A percentile compares a stretch with the other conserved stretches of the same genome.
Conservation (phyloP, 2,888 invertebrate species). For the Thymelicus sylvestris region DNA sequence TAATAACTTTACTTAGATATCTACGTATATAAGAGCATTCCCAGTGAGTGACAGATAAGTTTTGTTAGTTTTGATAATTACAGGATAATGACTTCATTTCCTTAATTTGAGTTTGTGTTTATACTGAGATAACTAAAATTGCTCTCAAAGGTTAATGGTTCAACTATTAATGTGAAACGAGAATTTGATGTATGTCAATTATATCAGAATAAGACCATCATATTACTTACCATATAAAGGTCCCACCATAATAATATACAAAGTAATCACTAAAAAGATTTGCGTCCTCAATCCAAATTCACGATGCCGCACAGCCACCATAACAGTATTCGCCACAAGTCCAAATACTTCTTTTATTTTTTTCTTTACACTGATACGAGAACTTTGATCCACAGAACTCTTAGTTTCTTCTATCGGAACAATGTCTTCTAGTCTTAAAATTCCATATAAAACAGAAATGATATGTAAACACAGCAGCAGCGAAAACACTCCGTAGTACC, state of each 20-base stretch:
- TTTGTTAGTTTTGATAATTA: slow-evolving; percentile 33
- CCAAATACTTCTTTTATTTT: slow-evolving; percentile 61
- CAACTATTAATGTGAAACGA: background rate
- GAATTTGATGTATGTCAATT: background rate
- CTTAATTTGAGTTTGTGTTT: slow-evolving; percentile 25
- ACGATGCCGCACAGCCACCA: slow-evolving; percentile 69
- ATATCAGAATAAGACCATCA: background rate
- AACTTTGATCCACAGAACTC: slow-evolving; percentile 43
- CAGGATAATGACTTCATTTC: slow-evolving; percentile 24
- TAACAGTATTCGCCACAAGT: slow-evolving; percentile 70
- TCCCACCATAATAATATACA: slow-evolving; percentile 78
- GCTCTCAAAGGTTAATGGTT: background rate
- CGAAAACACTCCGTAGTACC: slow-evolving; percentile 78
- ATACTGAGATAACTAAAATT: slow-evolving; percentile 1
- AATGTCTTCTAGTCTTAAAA: slow-evolving; percentile 71
- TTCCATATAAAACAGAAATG: slow-evolving; percentile 67
- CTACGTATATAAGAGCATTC: slow-evolving; percentile 6
- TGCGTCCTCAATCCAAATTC: slow-evolving; percentile 63
- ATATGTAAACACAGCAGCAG: slow-evolving; percentile 64
- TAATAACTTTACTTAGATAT: slow-evolving; percentile 23
- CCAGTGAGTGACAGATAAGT: slow-evolving; percentile 21
- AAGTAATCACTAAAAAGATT: slow-evolving; percentile 67
- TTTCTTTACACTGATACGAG: slow-evolving; percentile 49
- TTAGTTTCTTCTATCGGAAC: slow-evolving; percentile 46
- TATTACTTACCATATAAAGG: slow-evolving; percentile 75